A percentile compares a stretch with the other conserved stretches of the same genome.
Conservation (phyloP, 2,888 invertebrate species). For the Pyrocoelia pectoralis region DNA sequence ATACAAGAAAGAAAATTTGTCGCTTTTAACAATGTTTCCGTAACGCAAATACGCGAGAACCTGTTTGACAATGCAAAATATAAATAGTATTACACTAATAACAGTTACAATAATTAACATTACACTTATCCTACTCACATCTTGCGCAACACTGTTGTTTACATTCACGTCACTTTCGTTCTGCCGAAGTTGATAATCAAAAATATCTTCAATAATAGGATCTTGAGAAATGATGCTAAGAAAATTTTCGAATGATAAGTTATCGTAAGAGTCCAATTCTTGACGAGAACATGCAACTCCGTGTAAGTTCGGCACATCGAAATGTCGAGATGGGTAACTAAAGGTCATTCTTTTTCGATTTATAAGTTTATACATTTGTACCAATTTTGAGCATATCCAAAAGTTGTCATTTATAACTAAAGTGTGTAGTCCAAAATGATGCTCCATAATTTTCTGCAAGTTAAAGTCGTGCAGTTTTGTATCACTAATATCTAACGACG, state of each 20-base stretch:
- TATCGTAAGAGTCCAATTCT: conserved; percentile 17
- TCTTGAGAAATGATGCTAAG: conserved; percentile 27
- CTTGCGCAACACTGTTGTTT: background rate
- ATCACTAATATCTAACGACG: conserved; percentile 18
- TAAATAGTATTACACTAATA: conserved; percentile 16
- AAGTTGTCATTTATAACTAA: conserved; percentile 24
- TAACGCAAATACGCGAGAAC: conserved; percentile 9
- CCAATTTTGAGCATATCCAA: conserved; percentile 21
- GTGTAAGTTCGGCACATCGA: conserved; percentile 28
- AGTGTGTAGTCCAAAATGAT: conserved; percentile 15
- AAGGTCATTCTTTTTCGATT: conserved; percentile 22
- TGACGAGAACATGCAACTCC: conserved; percentile 28
- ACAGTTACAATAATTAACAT: conserved; percentile 18
- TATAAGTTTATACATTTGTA: conserved; percentile 25
- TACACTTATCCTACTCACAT: conserved; percentile 1
- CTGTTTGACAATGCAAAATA: conserved; percentile 3
- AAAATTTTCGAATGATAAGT: conserved; percentile 25
- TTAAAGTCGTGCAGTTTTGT: conserved; percentile 15
- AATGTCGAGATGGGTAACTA: conserved; percentile 13
- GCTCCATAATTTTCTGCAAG: conserved; percentile 14
- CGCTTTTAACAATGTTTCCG: conserved; percentile 7
- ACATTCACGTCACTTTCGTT: background rate
- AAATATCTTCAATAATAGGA: conserved; percentile 24
- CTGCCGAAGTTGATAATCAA: conserved; percentile 6
- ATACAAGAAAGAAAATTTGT: conserved; percentile 18